A percentile compares a stretch with the other conserved stretches of the same genome.
Conservation (phyloP, 2,888 invertebrate genomes). For the Arctia plantaginis region DNA sequence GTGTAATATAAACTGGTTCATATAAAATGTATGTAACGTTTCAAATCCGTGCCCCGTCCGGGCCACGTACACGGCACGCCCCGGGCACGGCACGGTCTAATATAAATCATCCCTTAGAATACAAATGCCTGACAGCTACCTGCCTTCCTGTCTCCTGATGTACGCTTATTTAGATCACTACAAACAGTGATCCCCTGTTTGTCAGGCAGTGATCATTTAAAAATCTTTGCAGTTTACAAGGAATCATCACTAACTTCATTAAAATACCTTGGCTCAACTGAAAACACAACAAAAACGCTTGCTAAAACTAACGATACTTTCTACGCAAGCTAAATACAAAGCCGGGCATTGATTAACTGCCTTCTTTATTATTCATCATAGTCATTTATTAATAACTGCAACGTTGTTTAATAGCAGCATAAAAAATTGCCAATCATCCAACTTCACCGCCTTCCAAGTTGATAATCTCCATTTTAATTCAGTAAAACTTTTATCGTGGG, state of each 20-base stretch:
- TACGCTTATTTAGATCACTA: no score
- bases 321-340: constrained; percentile 9
- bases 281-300: constrained; percentile 1
- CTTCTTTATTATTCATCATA: constrained; percentile 18
- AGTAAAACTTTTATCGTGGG: constrained; percentile 67
- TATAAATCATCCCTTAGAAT: no score
- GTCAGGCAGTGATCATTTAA: background rate
- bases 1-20: no score
- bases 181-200: no score
- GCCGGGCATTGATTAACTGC: constrained; percentile 9
- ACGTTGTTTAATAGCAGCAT: constrained; percentile 50
- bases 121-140: no score
- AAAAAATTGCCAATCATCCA: constrained; percentile 57
- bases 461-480: constrained; percentile 74
- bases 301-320: background rate
- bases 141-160: no score
- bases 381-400: constrained; percentile 28
- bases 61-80: no score
- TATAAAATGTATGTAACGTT: no score
- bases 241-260: background rate
- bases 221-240: background rate
- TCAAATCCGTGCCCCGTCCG: no score
- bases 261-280: background rate
- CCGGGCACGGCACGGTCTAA: no score
- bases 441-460: constrained; percentile 60